Evolutionary conservation across 35 echinoderm and acorn worm species (phyloP).

Genomic region (Heliocidaris erythrogramma): DNA sequence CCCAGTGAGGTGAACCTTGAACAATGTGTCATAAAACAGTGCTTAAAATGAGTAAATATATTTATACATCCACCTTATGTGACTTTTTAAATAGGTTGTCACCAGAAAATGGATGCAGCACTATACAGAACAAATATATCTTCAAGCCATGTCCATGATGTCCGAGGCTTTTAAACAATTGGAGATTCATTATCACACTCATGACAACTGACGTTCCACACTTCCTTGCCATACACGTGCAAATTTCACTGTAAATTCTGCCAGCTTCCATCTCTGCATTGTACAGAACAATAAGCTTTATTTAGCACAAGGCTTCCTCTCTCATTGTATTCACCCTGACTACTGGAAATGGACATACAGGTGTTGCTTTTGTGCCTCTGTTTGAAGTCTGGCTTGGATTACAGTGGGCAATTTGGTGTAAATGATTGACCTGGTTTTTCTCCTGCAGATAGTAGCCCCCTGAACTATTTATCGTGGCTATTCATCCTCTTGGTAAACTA

Average conservation of each 20-base stretch:
- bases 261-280: neutral
- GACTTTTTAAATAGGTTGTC: too few relatives aligned
- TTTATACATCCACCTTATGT: too few relatives aligned
- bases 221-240: neutral
- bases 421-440: neutral
- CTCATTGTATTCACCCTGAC: neutral
- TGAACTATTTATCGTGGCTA: too few relatives aligned
- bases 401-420: neutral
- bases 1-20: too few relatives aligned
- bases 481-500: too few relatives aligned
- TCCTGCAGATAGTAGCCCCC: neutral
- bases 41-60: too few relatives aligned
- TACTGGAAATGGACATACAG: constrained; percentile 1
- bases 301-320: constrained; percentile 10
- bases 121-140: too few relatives aligned
- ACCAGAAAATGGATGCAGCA: too few relatives aligned
- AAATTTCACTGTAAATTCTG: neutral
- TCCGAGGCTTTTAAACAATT: too few relatives aligned
- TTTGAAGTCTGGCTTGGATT: neutral
- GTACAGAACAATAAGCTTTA: neutral
- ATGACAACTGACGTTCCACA: neutral
- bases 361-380: neutral
- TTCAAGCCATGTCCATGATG: too few relatives aligned
- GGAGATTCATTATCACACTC: constrained; percentile 7
- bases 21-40: too few relatives aligned